phyloP scores from a whole-genome alignment of 2,797 vertebrate genomes.

The Cuniculus paca region DNA sequence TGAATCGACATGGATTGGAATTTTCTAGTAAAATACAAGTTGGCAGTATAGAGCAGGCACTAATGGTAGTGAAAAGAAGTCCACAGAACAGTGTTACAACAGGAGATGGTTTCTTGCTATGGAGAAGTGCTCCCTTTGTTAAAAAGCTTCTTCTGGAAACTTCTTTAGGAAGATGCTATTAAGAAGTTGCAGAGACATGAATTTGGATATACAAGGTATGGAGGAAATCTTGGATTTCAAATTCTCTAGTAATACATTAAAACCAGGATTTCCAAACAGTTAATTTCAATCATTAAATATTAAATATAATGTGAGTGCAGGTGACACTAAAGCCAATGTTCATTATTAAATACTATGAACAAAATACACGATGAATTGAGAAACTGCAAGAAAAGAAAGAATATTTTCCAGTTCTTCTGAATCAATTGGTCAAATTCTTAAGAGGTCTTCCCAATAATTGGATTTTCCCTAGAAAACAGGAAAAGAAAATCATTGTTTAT shows the following conservation, averaged over 20 bases:
- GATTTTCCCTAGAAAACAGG: conserved; percentile 94
- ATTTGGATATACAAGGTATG: conserved; percentile 80
- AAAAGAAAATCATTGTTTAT: conserved; percentile 63
- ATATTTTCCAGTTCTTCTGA: conserved; percentile 87
- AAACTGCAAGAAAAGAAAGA: conserved; percentile 65
- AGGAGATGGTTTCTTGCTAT: conserved; percentile 52
- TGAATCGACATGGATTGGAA: conserved; percentile 59
- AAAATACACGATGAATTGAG: conserved; percentile 75
- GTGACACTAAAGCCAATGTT: conserved; percentile 78
- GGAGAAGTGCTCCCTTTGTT: conserved; percentile 66
- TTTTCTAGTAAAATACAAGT: conserved; percentile 72
- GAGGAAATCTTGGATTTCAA: conserved; percentile 82
- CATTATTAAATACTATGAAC: conserved; percentile 88
- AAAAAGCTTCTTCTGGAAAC: conserved; percentile 79
- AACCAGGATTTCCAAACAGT: conserved; percentile 81
- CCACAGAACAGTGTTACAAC: conserved; percentile 64
- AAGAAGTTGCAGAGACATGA: conserved; percentile 80
- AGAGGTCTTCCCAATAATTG: conserved; percentile 95
- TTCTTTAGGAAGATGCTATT: conserved; percentile 82
- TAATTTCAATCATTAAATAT: conserved; percentile 88
- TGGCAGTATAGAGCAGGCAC: conserved; percentile 87
- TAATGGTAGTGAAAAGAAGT: conserved; percentile 82
- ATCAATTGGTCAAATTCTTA: conserved; percentile 72
- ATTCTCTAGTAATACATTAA: conserved; percentile 83
- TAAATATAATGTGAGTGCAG: conserved; percentile 89